phyloP scores from a whole-genome alignment of 2,888 invertebrate species.

The Megaustenia siamemsis region DNA sequence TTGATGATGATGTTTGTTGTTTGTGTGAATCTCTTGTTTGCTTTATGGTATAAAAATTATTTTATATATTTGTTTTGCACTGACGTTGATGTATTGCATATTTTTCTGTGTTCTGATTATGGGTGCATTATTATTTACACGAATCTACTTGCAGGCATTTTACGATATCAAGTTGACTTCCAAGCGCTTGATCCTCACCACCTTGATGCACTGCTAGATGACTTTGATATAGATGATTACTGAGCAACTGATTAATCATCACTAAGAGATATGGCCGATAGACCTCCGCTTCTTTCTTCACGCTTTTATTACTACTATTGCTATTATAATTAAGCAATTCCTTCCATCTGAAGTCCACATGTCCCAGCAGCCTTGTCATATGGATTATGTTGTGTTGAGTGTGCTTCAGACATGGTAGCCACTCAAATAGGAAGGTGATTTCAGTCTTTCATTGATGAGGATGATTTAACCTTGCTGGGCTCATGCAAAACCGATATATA shows the following conservation, averaged over 20 bases:
- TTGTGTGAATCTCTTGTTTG: no score
- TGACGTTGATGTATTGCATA: no score
- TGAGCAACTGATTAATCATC: slow-evolving; percentile 54
- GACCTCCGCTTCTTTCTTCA: slow-evolving; percentile 17
- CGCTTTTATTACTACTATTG: neutral
- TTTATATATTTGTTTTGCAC: no score
- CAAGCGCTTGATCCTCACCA: slow-evolving; percentile 96
- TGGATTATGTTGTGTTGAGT: neutral
- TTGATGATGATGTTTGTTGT: no score
- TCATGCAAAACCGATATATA: neutral
- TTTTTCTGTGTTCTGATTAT: no score
- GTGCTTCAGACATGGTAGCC: neutral
- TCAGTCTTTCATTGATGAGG: slow-evolving; percentile 9
- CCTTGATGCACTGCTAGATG: slow-evolving; percentile 89
- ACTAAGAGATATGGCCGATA: neutral
- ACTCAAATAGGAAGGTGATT: slow-evolving; percentile 17
- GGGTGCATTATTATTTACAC: neutral
- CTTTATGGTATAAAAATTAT: no score
- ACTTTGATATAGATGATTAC: slow-evolving; percentile 77
- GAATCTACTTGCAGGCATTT: slow-evolving; percentile 87
- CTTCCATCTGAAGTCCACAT: neutral
- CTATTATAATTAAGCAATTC: slow-evolving; percentile 28
- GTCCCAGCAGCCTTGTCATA: neutral
- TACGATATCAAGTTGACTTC: slow-evolving; percentile 99
- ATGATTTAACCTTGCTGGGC: neutral